phyloP scores from a whole-genome alignment of 2,888 invertebrate genomes.

The Papilio protenor region DNA sequence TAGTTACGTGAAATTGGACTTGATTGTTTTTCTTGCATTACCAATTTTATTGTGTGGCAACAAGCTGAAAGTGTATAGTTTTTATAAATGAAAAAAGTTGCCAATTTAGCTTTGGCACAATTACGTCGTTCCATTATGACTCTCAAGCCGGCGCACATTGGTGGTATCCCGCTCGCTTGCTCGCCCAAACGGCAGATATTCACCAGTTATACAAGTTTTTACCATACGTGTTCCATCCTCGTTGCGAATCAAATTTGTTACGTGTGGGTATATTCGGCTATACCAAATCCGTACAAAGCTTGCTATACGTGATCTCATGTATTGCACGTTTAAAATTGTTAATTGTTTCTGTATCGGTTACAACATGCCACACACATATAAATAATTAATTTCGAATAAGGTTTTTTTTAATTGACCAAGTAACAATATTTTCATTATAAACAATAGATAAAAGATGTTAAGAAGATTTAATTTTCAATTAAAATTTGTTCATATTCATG shows the following conservation, averaged over 20 bases:
- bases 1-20: constrained; percentile 19
- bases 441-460: not conserved
- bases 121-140: constrained; percentile 20
- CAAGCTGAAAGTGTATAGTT: not conserved
- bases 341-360: constrained; percentile 2
- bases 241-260: constrained; percentile 44
- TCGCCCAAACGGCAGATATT: constrained; percentile 33
- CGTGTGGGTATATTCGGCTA: constrained; percentile 36
- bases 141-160: not conserved
- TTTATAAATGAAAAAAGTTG: not conserved
- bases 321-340: constrained; percentile 1
- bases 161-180: constrained; percentile 31
- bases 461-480: not conserved
- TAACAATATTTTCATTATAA: not conserved
- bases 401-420: not conserved
- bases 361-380: not conserved
- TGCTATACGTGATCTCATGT: constrained; percentile 11
- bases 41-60: constrained; percentile 15
- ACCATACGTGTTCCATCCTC: constrained; percentile 39
- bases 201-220: constrained; percentile 45
- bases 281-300: constrained; percentile 32
- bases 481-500: not conserved
- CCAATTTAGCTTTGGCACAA: not conserved
- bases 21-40: constrained; percentile 13
- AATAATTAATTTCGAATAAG: not conserved